Conservation (phyloP, 2,113 vertebrate species). For the Epinephelus moara region DNA sequence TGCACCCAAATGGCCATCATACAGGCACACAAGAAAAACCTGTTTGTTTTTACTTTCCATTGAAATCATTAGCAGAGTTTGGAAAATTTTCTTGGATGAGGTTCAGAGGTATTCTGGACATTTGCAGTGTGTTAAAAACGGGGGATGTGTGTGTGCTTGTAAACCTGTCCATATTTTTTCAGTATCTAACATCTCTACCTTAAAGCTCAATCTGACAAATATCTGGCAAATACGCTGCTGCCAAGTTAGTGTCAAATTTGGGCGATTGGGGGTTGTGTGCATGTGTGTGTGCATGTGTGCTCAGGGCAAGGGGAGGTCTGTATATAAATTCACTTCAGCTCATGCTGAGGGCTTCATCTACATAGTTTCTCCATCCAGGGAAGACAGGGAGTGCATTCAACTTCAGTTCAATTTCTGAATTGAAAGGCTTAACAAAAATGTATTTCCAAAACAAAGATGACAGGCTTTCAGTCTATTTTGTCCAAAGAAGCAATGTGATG, state of each 20-base stretch:
- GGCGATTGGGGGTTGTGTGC: not conserved
- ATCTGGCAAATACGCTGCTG: constrained; percentile 40
- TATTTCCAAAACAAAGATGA: not conserved
- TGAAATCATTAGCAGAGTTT: constrained; percentile 83
- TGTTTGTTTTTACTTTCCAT: constrained; percentile 76
- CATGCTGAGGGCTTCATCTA: constrained; percentile 22
- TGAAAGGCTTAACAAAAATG: constrained; percentile 19
- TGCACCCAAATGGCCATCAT: constrained; percentile 84
- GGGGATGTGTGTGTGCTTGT: constrained; percentile 41
- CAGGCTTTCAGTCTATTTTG: not conserved
- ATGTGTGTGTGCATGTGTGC: not conserved
- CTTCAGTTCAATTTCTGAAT: constrained; percentile 24
- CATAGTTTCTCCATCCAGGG: not conserved
- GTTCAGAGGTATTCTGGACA: constrained; percentile 78
- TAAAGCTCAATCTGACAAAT: constrained; percentile 52
- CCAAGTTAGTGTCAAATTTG: constrained; percentile 48
- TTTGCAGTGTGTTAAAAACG: constrained; percentile 53
- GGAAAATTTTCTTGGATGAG: constrained; percentile 73
- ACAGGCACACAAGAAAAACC: constrained; percentile 67
- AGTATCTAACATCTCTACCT: constrained; percentile 55
- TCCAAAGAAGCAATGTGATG: not conserved
- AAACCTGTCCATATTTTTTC: constrained; percentile 51
- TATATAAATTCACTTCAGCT: constrained; percentile 27
- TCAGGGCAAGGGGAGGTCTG: constrained; percentile 1
- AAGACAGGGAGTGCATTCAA: not conserved